Evolutionary conservation across 2,797 vertebrate species (phyloP).

Genomic region (Aerospiza tachiro): DNA sequence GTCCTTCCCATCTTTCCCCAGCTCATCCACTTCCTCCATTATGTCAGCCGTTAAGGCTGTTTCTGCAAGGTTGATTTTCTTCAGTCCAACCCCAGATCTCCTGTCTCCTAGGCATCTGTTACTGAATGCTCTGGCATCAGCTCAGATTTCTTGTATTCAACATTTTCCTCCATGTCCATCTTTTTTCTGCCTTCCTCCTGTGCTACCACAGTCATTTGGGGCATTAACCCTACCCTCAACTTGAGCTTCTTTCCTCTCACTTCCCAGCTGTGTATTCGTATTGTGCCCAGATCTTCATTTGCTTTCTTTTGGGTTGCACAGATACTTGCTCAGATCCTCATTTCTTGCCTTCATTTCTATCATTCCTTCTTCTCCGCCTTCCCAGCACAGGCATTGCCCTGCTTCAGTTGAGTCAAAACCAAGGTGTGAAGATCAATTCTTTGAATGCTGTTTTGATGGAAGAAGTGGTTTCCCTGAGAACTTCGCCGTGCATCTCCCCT

Average conservation of each 20-base stretch:
- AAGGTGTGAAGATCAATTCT: background rate
- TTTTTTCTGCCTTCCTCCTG: background rate
- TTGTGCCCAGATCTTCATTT: background rate
- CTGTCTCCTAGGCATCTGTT: background rate
- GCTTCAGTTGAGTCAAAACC: background rate
- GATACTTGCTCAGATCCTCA: background rate
- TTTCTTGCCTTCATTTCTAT: background rate
- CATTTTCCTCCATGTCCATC: background rate
- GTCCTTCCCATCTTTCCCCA: background rate
- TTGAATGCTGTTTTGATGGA: background rate
- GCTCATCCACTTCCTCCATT: background rate
- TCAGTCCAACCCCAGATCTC: background rate
- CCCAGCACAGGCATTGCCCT: background rate
- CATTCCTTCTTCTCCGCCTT: background rate
- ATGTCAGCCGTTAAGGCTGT: background rate
- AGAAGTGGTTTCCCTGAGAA: background rate
- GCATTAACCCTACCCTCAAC: background rate
- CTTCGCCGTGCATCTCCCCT: background rate
- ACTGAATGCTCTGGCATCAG: background rate
- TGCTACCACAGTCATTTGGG: background rate
- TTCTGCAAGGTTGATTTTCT: background rate
- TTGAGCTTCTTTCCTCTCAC: background rate
- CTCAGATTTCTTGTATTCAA: background rate
- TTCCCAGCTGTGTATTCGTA: background rate
- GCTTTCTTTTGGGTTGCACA: background rate